Percentiles rank a stretch among this genome's conserved stretches.
Conservation (phyloP, 2,113 vertebrate genomes). For the Canis aureus region DNA sequence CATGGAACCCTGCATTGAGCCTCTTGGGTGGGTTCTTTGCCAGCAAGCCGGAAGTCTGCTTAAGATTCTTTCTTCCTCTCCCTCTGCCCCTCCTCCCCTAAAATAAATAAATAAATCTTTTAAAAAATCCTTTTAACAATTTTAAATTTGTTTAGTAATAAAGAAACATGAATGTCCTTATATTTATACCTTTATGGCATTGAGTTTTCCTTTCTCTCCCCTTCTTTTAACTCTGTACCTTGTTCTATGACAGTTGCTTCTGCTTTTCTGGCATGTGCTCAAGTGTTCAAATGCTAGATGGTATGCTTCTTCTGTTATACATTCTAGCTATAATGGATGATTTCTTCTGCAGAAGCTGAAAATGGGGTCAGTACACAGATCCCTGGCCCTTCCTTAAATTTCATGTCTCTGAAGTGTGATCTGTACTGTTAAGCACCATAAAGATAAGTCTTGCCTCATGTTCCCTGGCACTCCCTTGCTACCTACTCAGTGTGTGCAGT, state of each 20-base stretch:
- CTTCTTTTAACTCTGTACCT: neutral
- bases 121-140: neutral
- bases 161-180: neutral
- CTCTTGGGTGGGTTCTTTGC: neutral
- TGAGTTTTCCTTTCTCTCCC: neutral
- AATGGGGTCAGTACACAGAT: neutral
- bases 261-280: neutral
- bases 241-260: neutral
- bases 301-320: neutral
- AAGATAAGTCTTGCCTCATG: neutral
- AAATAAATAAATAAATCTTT: neutral
- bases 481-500: neutral
- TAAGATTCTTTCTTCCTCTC: neutral
- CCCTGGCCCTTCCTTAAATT: neutral
- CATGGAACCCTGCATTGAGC: neutral
- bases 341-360: neutral
- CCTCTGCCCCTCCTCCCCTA: neutral
- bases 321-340: neutral
- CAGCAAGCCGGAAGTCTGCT: neutral
- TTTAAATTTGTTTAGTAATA: neutral
- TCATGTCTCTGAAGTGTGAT: conserved; percentile 1
- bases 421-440: neutral
- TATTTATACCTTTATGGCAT: neutral
- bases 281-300: neutral
- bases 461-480: neutral